Base-by-base conservation (phyloP, 2,113 vertebrate species). In the Elaphurus davidianus region DNA sequence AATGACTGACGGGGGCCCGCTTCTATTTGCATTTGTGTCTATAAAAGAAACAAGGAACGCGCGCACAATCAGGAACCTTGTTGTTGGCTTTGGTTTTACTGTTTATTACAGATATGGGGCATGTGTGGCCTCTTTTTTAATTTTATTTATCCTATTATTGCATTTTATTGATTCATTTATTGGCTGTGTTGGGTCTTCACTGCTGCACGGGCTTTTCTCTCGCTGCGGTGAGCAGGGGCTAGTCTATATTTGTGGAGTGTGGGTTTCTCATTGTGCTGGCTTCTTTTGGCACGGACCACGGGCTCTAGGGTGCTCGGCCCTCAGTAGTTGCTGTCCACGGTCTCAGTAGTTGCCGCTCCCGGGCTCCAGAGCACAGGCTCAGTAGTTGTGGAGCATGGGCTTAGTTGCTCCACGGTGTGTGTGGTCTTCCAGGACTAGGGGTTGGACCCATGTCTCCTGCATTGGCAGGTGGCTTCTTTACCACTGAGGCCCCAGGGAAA, bases 281-380 rank as follows among this genome's bases (percentile, higher is more conserved):
- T 13, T 43, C 23, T 43, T 43, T 27, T 1, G 3, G 43, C 36
- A 27, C 0, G 3, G 71, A 14, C 21, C 36, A 25, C 6, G 1
- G 71, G 11, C 71, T 76, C 36, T 7, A 74, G 36, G 71, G 36
- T 7, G 1, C 71, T 25, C 12, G 4, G 71, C 3, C 36, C 12
- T 76, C 71, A 43, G 36, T 1, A 43, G 23, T 1, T 43, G 71
- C 23, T 14, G 12, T 50, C 47, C 47, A 50, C 10, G 47, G 47
- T 47, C 36, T 74, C 71, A 43, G 36, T 1, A 27, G 21, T 1
- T 27, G 36, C 23, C 3, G 36, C 10, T 40, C 21, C 67, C 1
- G 1, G 5, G 11, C 67, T 25, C 36, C 6, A 25, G 36, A 36
- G 36, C 67, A 6, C 23, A 27, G 36, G 36, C 40, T 76, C 40